These are phyloP conservation scores for Coturnix japonica DNA, from an alignment of 2,113 vertebrate species.

Conservation along the genomic window DNA sequence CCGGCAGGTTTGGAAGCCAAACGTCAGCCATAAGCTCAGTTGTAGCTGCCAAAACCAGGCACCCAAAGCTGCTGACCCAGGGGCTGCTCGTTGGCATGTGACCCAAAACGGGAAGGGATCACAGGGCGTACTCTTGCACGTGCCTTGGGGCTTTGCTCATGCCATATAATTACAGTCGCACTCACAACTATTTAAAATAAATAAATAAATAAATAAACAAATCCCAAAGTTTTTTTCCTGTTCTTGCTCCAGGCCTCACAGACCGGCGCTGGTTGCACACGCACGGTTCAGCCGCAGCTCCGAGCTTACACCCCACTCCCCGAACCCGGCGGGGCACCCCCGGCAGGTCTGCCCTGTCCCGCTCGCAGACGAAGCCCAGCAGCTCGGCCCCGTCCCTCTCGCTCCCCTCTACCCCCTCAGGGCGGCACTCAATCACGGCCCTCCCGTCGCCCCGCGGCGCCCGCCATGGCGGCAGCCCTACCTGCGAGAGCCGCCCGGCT, in stretches of 20 bases:
- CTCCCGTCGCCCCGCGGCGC: neutral
- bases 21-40: neutral
- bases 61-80: fast-evolving
- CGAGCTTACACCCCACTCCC: no score
- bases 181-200: neutral
- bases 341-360: neutral
- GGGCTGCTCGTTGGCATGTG: fast-evolving
- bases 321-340: neutral
- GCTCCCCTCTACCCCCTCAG: no score
- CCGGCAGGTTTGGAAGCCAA: no score
- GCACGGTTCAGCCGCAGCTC: neutral
- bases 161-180: fast-evolving
- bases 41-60: fast-evolving
- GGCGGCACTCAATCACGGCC: neutral
- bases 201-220: no score
- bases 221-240: no score
- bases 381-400: neutral
- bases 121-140: fast-evolving
- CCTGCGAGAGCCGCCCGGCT: neutral
- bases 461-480: neutral
- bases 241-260: neutral
- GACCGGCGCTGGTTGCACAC: neutral
- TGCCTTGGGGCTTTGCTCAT: fast-evolving
- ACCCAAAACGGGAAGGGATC: fast-evolving
- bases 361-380: neutral